A percentile compares a stretch with the other conserved stretches of the same genome.
Evolutionary conservation across 2,888 invertebrate species (phyloP).

Genomic region (Idaea straminata): DNA sequence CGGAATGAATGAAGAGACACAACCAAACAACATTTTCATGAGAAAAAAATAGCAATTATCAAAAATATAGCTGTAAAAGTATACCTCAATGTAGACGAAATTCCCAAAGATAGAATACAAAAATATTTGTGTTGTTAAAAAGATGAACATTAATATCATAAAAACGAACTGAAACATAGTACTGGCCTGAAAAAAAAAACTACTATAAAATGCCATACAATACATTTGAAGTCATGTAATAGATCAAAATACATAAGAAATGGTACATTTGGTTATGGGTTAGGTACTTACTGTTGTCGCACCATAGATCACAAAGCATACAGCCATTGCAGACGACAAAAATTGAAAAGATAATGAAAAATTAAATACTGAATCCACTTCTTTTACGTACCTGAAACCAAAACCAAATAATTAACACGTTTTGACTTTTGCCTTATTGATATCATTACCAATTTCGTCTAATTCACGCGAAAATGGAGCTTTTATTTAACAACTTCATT

Average conservation of each 20-base stretch:
- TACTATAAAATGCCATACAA: background rate
- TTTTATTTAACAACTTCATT: too few relatives aligned
- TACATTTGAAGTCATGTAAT: too few relatives aligned
- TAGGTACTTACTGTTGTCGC: constrained; percentile 38
- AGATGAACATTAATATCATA: constrained; percentile 16
- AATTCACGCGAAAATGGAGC: too few relatives aligned
- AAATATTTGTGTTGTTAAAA: constrained; percentile 37
- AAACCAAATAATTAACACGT: background rate
- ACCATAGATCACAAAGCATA: constrained; percentile 38
- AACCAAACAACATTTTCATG: constrained; percentile 30
- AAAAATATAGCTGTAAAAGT: background rate
- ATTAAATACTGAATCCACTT: constrained; percentile 39
- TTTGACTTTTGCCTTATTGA: too few relatives aligned
- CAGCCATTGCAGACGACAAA: constrained; percentile 26
- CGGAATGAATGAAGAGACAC: constrained; percentile 45
- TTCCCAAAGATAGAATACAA: constrained; percentile 48
- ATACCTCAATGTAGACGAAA: constrained; percentile 43
- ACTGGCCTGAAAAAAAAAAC: constrained; percentile 34
- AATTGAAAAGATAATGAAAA: constrained; percentile 38
- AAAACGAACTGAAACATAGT: constrained; percentile 34
- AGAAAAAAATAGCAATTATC: too few relatives aligned
- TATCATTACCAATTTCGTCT: too few relatives aligned
- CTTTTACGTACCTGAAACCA: constrained; percentile 43
- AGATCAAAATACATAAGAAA: background rate
- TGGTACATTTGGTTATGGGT: background rate